Percentiles rank a stretch among this genome's conserved stretches.
phyloP scores from a whole-genome alignment of 2,888 invertebrate genomes.

The Drosophila anomalata region DNA sequence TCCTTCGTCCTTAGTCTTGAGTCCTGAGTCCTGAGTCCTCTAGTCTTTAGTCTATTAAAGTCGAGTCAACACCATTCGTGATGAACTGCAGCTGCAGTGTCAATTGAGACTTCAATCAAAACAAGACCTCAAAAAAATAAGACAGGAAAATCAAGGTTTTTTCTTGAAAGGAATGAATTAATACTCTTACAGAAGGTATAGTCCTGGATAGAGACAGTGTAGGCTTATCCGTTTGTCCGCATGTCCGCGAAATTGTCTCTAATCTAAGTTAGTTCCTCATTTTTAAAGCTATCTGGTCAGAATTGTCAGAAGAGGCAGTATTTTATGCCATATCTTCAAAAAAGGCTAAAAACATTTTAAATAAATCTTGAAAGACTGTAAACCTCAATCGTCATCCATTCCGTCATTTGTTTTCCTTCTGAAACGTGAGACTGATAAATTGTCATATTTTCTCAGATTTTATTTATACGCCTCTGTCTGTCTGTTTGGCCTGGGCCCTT shows the following conservation, averaged over 20 bases:
- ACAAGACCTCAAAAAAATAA: constrained; percentile 8
- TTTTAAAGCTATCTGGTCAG: too few species aligned
- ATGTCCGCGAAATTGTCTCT: too few species aligned
- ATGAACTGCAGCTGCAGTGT: constrained; percentile 24
- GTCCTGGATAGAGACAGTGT: too few species aligned
- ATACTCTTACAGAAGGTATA: too few species aligned
- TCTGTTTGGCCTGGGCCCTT: not conserved
- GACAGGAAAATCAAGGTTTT: not conserved
- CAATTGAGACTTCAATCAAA: constrained; percentile 38
- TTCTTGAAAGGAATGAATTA: not conserved
- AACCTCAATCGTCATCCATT: not conserved
- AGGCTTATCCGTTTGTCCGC: too few species aligned
- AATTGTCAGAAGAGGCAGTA: too few species aligned
- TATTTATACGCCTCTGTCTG: constrained; percentile 4
- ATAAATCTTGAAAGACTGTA: too few species aligned
- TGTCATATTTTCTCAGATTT: not conserved
- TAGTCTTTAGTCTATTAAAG: constrained; percentile 25
- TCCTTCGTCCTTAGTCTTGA: constrained; percentile 17
- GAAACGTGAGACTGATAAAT: constrained; percentile 15
- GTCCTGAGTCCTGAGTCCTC: constrained; percentile 2
- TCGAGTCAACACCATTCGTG: constrained; percentile 24
- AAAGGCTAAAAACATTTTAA: not conserved
- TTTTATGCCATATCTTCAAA: too few species aligned
- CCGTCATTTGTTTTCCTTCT: constrained; percentile 3
- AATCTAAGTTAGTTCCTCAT: too few species aligned